Evolutionary conservation across 2,888 invertebrate species (phyloP).

Genomic region (Laothoe populi): DNA sequence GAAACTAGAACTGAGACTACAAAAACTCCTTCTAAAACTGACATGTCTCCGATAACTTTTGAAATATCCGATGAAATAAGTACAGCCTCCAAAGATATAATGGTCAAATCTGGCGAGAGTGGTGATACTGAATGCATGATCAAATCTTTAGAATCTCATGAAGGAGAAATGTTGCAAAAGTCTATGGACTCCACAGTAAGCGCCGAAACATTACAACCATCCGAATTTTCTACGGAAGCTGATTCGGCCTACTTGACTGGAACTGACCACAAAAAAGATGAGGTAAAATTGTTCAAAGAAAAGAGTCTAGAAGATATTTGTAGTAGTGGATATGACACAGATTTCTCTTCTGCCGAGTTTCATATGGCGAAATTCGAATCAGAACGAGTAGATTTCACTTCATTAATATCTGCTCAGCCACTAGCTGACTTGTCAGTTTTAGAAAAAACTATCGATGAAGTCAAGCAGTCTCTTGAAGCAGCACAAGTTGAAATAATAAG

Average conservation of each 20-base stretch:
- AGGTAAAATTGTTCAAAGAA: slow-evolving; percentile 76
- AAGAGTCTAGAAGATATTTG: slow-evolving; percentile 87
- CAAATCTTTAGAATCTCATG: slow-evolving; percentile 80
- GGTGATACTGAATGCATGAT: slow-evolving; percentile 81
- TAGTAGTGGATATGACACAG: slow-evolving; percentile 88
- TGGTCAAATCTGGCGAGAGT: slow-evolving; percentile 82
- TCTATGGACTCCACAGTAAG: slow-evolving; percentile 82
- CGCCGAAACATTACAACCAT: slow-evolving; percentile 80
- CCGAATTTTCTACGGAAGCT: slow-evolving; percentile 80
- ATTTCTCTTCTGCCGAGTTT: slow-evolving; percentile 87
- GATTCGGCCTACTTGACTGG: slow-evolving; percentile 80
- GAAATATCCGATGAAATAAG: slow-evolving; percentile 76
- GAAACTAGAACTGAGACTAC: slow-evolving; percentile 58
- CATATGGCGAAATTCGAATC: slow-evolving; percentile 81
- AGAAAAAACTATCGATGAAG: slow-evolving; percentile 89
- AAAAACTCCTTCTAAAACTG: slow-evolving; percentile 62
- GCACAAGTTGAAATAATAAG: slow-evolving; percentile 89
- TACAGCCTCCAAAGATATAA: slow-evolving; percentile 74
- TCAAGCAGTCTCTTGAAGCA: slow-evolving; percentile 88
- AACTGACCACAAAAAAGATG: slow-evolving; percentile 75
- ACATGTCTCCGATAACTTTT: slow-evolving; percentile 70
- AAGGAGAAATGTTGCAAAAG: slow-evolving; percentile 79
- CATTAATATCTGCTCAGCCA: slow-evolving; percentile 79
- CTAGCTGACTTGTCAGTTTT: slow-evolving; percentile 84
- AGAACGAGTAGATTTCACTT: slow-evolving; percentile 79